A percentile compares a stretch with the other conserved stretches of the same genome.
Conservation (phyloP, 2,888 invertebrate genomes). For the Clistopyga incitator region DNA sequence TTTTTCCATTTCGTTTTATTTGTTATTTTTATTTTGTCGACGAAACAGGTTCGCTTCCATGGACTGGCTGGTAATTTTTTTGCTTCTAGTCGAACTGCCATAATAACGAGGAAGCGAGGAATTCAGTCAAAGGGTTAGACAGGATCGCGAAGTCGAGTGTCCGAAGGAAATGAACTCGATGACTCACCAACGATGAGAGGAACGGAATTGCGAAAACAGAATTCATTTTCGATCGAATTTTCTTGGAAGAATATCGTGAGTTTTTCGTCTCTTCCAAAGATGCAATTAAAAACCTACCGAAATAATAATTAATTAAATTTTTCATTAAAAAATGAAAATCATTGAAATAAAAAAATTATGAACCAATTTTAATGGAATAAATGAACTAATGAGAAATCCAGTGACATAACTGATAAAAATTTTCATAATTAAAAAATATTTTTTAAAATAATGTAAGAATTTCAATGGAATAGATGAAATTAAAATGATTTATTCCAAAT, state of each 20-base stretch:
- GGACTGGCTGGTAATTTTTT: conserved; percentile 52
- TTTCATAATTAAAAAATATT: no score
- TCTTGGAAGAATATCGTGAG: no score
- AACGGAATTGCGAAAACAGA: conserved; percentile 71
- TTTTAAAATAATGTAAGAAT: no score
- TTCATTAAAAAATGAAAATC: no score
- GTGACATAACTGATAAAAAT: no score
- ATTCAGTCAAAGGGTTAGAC: conserved; percentile 65
- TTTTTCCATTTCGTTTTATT: conserved; percentile 13
- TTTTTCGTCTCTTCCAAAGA: no score
- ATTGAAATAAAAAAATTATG: no score
- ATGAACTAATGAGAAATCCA: no score
- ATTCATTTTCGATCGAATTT: conserved; percentile 65
- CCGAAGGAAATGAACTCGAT: conserved; percentile 67
- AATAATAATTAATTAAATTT: no score
- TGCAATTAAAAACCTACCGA: no score
- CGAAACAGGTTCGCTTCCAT: conserved; percentile 74
- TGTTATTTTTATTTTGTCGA: conserved; percentile 39
- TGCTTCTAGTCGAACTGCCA: conserved; percentile 40
- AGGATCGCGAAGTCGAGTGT: conserved; percentile 56
- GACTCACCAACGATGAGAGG: conserved; percentile 67
- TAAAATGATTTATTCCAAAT: neutral
- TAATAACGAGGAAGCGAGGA: conserved; percentile 31
- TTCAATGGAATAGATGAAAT: no score
- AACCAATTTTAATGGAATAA: neutral